Evolutionary conservation across 2,888 invertebrate genomes (phyloP), one percentile per base, ranked within the genome.

Genomic region (Hirtodrosophila cameraria): DNA sequence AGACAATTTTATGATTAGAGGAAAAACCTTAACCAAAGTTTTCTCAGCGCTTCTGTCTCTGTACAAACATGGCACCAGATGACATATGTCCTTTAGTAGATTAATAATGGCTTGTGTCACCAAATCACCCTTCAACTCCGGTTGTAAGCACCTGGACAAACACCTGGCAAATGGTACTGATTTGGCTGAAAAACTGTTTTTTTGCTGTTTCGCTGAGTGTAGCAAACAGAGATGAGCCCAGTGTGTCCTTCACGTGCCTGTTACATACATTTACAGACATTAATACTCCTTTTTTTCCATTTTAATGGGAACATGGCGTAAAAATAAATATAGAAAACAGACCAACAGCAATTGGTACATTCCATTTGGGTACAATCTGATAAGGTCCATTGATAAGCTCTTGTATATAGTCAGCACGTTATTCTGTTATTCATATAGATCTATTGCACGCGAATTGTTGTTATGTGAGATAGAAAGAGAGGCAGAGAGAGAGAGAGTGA

Each of bases 161-260:
- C 74, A 93, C 88, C 65, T 90, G 86, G 39, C 92, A 90, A 53
- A 95, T 92, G 0, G 93, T 91, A 50, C 92, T 92, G 52, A 94
- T 92, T 87, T 95, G 94, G 11, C 92, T 92, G 41, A 94, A 91
- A 83, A 95, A 94, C 93, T 27, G 94, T 93, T n/a, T n/a, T n/a
- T n/a, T n/a, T 4, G 95, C 94, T 9, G 93, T 92, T 84, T 95
- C 94, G 6, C 95, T 93, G 80, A 96, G 93, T 43, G 93, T 93
- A 39, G 94, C 93, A 77, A 96, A 91, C 12, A 94, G 93, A 2
- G 91, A 89, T 23, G 91, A 88, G 2, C 91, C 91, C 52, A 88
- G 75, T 69, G n/a, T n/a, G n/a, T n/a, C n/a, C n/a, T n/a, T n/a
- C n/a, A n/a, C n/a, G n/a, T n/a, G n/a, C n/a, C n/a, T n/a, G n/a